Conservation (phyloP, 2,113 vertebrate genomes). For the Coptodon bakossiorum region DNA sequence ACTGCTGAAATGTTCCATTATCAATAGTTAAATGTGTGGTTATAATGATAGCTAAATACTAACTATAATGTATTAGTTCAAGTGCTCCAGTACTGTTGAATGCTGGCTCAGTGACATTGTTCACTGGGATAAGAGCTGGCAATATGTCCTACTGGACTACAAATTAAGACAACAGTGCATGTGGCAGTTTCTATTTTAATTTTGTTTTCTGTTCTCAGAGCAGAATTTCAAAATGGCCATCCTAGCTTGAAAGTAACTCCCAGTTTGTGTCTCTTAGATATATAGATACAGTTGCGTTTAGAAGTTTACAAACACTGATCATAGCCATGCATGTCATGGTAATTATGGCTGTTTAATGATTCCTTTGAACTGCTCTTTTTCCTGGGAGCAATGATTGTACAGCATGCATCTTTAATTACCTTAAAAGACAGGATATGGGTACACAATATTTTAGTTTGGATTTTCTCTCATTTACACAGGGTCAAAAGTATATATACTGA, state of each 20-base stretch:
- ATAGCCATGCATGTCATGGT: background rate
- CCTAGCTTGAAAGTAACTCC: background rate
- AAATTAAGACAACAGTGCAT: background rate
- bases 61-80: background rate
- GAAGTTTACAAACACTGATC: background rate
- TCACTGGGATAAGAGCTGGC: background rate
- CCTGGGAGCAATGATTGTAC: background rate
- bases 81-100: background rate
- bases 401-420: background rate
- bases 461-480: background rate
- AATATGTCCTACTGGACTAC: background rate
- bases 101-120: background rate
- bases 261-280: background rate
- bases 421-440: background rate
- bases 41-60: background rate
- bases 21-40: background rate
- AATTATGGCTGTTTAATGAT: background rate
- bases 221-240: background rate
- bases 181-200: background rate
- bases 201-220: background rate
- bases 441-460: background rate
- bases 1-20: background rate
- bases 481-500: background rate
- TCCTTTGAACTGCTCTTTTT: background rate
- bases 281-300: background rate